These are phyloP conservation scores for Plecturocebus donacophilus DNA, from an alignment of 2,113 vertebrate genomes.

Conservation along the genomic window DNA sequence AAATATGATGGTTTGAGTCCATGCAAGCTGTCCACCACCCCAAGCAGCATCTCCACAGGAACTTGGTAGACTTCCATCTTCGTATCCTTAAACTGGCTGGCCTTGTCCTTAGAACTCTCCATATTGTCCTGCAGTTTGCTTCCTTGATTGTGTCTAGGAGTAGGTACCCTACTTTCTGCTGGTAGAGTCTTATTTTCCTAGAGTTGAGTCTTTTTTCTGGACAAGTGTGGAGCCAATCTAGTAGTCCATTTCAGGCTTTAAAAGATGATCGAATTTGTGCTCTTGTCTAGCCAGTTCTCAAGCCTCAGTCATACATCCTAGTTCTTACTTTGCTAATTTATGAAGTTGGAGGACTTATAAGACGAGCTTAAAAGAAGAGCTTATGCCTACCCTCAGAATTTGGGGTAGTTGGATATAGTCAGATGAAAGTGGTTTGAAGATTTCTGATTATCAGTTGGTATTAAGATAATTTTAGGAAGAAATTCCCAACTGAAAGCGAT, in stretches of 20 bases:
- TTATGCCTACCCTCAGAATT: neutral
- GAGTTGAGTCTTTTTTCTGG: slow-evolving; percentile 10
- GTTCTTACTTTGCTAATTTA: slow-evolving; percentile 37
- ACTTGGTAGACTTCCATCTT: neutral
- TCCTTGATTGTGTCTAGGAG: neutral
- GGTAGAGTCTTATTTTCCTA: slow-evolving; percentile 14
- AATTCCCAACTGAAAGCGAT: neutral
- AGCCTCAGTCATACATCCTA: neutral
- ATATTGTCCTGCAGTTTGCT: neutral
- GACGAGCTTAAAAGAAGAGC: neutral
- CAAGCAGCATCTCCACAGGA: neutral
- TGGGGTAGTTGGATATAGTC: neutral
- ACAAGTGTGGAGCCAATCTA: neutral
- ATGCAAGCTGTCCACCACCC: neutral
- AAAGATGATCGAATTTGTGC: neutral
- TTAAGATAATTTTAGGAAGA: slow-evolving; percentile 15
- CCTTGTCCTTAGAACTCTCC: neutral
- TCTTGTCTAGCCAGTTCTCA: neutral
- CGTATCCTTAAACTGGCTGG: neutral
- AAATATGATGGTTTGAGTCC: neutral
- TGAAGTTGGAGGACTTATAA: neutral
- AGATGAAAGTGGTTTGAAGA: neutral
- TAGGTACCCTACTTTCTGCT: neutral
- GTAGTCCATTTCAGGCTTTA: slow-evolving; percentile 26
- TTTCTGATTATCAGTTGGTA: neutral